Base-by-base conservation (phyloP, 2,113 vertebrate species). In the Danionella cerebrum region DNA sequence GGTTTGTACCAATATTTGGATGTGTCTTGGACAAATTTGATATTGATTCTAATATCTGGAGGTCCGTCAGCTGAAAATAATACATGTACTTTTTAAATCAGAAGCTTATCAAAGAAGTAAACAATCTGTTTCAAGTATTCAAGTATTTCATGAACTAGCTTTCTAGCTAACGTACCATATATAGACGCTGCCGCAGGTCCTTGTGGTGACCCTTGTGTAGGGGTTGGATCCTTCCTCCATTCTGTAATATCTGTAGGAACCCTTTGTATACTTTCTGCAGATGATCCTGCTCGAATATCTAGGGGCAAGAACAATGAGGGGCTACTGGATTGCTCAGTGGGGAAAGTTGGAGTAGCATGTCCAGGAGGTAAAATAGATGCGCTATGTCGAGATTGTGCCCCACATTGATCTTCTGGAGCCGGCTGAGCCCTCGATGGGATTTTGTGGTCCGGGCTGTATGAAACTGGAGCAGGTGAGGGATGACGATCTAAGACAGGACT, bases 1-100 rank as follows among this genome's bases (percentile, higher is more conserved):
- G 95, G 92, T 65, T 98, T 98, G 85, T 98, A 98, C 96, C 96
- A 98, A 84, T 87, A 98, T 83, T 93, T 98, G 57, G 95, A 96
- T 5, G 96, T 98, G 79, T 98, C 96, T 86, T 98, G 96, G 29
- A 98, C 96, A 86, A 98, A 98, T 79, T 97, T 98, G 58, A 98
- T 91, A 1, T 92, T 95, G 64, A 96, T 92, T 81, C 91, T 91
- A 1, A 94, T 95, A 83, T 98, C 96, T 0, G 95, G 95, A 75
- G 92, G 96, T 50, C 90, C 86, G 52, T 98, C 96, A 93, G 82
- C 57, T 68, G 50, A 48, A 58, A 77, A n/a, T 11, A 67, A 54
- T 4, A 57, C 19, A 36, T 36, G 3, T 16, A 22, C 21, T 38
- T 1, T 25, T 55, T 5, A 14, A 45, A n/a, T n/a, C n/a, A n/a